Conservation (phyloP, 2,797 vertebrate species). For the Anniella stebbinsi region DNA sequence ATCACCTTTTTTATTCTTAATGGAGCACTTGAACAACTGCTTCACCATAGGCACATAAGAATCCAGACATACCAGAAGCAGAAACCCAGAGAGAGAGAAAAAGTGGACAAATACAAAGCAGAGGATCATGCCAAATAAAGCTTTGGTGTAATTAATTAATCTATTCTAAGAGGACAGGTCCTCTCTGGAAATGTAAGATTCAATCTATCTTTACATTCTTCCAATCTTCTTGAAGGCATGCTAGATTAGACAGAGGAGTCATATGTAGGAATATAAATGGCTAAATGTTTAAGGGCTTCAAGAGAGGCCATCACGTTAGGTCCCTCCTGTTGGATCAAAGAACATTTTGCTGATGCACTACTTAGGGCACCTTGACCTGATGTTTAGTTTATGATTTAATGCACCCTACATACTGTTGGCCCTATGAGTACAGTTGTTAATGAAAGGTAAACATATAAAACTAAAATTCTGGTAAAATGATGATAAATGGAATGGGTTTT, state of each 20-base stretch:
- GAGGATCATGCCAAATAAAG: no score
- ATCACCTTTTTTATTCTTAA: neutral
- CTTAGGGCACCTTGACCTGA: neutral
- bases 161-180: neutral
- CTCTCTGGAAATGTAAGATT: neutral
- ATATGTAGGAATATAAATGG: neutral
- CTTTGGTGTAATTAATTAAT: no score
- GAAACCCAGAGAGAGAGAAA: no score
- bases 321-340: neutral
- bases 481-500: slow-evolving; percentile 9
- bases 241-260: neutral
- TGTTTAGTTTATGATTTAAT: neutral
- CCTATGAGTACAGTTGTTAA: neutral
- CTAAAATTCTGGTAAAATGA: slow-evolving; percentile 11
- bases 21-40: no score
- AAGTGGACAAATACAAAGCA: no score
- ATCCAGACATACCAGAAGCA: no score
- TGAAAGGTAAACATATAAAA: slow-evolving; percentile 4
- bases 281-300: neutral
- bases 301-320: neutral
- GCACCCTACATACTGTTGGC: neutral
- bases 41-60: no score
- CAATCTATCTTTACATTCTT: neutral
- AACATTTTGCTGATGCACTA: neutral
- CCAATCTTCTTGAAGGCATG: neutral